A percentile compares a stretch with the other conserved stretches of the same genome.
Evolutionary conservation across 1,140 invertebrate species (phyloP).

Genomic region (Battus philenor): DNA sequence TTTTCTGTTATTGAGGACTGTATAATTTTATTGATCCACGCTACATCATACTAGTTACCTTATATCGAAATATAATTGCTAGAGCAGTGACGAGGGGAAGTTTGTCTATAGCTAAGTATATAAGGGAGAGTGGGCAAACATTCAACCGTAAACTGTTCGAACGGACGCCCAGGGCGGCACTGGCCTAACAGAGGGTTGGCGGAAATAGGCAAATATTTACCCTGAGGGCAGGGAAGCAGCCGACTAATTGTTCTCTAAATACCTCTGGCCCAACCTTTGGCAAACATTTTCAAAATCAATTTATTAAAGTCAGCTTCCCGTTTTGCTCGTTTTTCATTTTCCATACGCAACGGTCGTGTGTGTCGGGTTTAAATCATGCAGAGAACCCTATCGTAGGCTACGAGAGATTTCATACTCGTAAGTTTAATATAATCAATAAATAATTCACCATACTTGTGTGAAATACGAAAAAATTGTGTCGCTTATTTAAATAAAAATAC

Average conservation of each 20-base stretch:
- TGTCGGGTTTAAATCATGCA: neutral
- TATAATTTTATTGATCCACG: too few species aligned
- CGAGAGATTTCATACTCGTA: too few species aligned
- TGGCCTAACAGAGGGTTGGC: conserved; percentile 64
- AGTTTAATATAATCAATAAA: too few species aligned
- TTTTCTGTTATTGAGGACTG: too few species aligned
- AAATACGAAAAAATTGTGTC: too few species aligned
- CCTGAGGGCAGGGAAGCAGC: conserved; percentile 64
- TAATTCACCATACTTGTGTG: too few species aligned
- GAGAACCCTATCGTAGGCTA: too few species aligned
- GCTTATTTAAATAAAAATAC: too few species aligned
- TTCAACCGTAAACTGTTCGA: conserved; percentile 55
- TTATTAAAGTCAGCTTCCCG: conserved; percentile 48
- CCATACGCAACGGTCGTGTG: neutral
- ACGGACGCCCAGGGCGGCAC: conserved; percentile 57
- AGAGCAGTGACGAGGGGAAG: conserved; percentile 39
- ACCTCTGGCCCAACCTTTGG: conserved; percentile 52
- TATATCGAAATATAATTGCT: conserved; percentile 42
- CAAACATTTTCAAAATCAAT: conserved; percentile 67
- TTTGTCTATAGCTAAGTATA: conserved; percentile 38
- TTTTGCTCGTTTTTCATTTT: conserved; percentile 37
- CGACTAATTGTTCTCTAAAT: conserved; percentile 75
- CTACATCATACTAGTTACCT: too few species aligned
- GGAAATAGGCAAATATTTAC: conserved; percentile 70
- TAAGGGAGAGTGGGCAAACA: conserved; percentile 61